Conservation (phyloP, 64 coral and sea anemone genomes). For the Trachythela sp. region DNA sequence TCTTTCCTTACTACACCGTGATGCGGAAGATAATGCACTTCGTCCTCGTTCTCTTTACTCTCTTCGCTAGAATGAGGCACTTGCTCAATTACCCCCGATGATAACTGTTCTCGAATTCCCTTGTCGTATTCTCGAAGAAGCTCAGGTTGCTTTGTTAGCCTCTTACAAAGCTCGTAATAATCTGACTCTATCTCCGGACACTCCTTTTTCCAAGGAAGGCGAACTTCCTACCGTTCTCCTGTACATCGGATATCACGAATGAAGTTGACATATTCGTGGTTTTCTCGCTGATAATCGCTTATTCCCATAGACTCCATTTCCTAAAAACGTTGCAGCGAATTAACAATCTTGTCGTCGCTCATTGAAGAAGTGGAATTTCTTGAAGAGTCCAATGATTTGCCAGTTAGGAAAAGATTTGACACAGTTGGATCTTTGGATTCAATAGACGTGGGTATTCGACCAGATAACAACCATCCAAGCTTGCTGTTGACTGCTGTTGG, state of each 20-base stretch:
- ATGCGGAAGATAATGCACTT: no score
- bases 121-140: slow-evolving; percentile 54
- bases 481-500: no score
- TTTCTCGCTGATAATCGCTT: no score
- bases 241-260: slow-evolving; percentile 39
- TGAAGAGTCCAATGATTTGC: no score
- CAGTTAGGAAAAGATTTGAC: no score
- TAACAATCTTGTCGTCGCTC: slow-evolving; percentile 25
- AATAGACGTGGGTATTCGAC: no score
- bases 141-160: slow-evolving; percentile 53
- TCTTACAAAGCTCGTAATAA: slow-evolving; percentile 31
- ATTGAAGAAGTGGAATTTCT: neutral
- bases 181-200: slow-evolving; percentile 10
- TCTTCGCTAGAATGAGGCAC: slow-evolving; percentile 13
- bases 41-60: no score
- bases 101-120: slow-evolving; percentile 59
- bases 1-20: no score
- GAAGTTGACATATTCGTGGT: no score
- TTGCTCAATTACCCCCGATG: slow-evolving; percentile 55
- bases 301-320: slow-evolving; percentile 40
- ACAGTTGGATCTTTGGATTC: no score
- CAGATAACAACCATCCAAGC: no score
- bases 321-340: slow-evolving; percentile 55
- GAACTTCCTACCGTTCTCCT: slow-evolving; percentile 45
- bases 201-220: slow-evolving; percentile 55